Evolutionary conservation across 35 echinoderm and acorn worm genomes (phyloP).

Genomic region (Patiria miniata): DNA sequence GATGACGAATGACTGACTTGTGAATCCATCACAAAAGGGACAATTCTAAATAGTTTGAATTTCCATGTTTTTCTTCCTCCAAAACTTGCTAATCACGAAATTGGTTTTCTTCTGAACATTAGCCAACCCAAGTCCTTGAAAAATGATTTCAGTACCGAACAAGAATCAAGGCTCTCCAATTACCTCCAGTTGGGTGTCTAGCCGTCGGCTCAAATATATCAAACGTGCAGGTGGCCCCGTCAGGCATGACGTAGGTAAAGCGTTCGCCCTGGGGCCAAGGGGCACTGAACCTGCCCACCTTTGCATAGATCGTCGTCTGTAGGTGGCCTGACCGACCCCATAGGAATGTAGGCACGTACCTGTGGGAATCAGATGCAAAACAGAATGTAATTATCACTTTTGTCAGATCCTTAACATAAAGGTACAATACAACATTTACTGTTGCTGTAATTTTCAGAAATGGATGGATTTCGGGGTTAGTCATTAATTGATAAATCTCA

Average conservation of each 20-base stretch:
- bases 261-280: slow-evolving; percentile 61
- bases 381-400: neutral
- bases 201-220: slow-evolving; percentile 85
- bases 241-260: slow-evolving; percentile 57
- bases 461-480: no score
- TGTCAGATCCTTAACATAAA: neutral
- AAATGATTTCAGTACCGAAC: neutral
- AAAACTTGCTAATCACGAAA: no score
- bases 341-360: slow-evolving; percentile 83
- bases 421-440: neutral
- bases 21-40: no score
- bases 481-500: neutral
- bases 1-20: no score
- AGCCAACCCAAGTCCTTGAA: no score
- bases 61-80: no score
- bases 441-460: no score
- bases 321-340: slow-evolving; percentile 89
- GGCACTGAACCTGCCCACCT: slow-evolving; percentile 79
- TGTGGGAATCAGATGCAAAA: slow-evolving; percentile 31
- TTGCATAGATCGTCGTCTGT: slow-evolving; percentile 86
- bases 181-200: slow-evolving; percentile 74
- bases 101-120: no score
- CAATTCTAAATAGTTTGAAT: no score
- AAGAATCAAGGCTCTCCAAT: neutral
- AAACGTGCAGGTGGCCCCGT: slow-evolving; percentile 84